Base-by-base conservation (phyloP, 2,797 vertebrate species). In the Artibeus lituratus region DNA sequence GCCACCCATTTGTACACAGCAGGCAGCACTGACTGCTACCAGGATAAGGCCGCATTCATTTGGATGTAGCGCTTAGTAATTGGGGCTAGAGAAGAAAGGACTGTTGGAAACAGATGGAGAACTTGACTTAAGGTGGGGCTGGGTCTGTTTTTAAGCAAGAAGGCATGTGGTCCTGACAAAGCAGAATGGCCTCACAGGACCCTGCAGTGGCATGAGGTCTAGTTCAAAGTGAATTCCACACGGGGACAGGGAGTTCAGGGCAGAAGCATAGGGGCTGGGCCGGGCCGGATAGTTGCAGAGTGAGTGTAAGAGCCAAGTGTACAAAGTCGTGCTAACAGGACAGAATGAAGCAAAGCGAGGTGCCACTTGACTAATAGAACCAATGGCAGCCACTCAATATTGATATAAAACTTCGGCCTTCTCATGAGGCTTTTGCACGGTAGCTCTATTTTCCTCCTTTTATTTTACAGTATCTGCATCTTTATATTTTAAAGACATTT, bases 121-220 rank as follows among this genome's bases (percentile, higher is more conserved):
- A 5, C 78, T 91, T 94, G 65, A 83, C 32, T 49, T n/a, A 77
- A 15, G 37, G 8, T 81, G 70, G 65, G 19, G 15, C 11, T 73
- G 4, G 29, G 82, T 88, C 73, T 95, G 39, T 47, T 92, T 96
- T 94, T 95, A 89, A 86, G 53, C 24, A 80, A 73, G 59, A 93
- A 94, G 35, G 6, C 24, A 21, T 91, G 57, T 77, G 57, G 35
- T 18, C 49, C 62, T 93, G 69, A 74, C 42, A 70, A 53, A 39
- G 67, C n/a, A 70, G 70, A 55, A n/a, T 70, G 86, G 12, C 59
- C 82, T 88, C 74, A 65, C 3, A 67, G 69, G 49, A 70, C 42
- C 24, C 47, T 78, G 59, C 4, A 57, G 65, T 24, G 15, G 7
- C 47, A 47, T 70, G 73, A 78, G 18, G 5, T 21, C n/a, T 74